Evolutionary conservation across 2,888 invertebrate genomes (phyloP).

Genomic region (Conomelus anceps): DNA sequence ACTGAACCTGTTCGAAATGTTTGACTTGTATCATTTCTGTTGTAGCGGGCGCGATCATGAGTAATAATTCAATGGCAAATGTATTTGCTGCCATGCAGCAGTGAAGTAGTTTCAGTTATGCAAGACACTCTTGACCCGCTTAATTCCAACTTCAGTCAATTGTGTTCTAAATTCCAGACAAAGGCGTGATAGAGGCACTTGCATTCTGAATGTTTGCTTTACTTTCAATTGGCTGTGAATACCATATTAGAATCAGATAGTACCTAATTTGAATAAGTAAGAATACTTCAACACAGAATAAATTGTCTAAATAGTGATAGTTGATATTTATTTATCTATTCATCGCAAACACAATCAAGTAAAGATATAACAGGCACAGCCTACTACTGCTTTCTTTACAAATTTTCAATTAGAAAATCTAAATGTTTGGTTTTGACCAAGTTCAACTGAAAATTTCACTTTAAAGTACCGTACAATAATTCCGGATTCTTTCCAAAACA

Average conservation of each 20-base stretch:
- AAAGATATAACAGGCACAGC: too few relatives aligned
- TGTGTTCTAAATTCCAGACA: neutral
- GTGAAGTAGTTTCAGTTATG: neutral
- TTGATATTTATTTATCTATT: too few relatives aligned
- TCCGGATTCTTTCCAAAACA: too few relatives aligned
- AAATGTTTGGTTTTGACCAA: too few relatives aligned
- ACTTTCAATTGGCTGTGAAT: neutral
- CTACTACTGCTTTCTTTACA: too few relatives aligned
- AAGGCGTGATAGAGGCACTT: neutral
- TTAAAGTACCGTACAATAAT: too few relatives aligned
- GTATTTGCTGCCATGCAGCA: neutral
- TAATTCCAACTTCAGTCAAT: neutral
- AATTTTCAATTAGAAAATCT: too few relatives aligned
- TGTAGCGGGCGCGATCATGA: neutral
- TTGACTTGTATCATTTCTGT: neutral
- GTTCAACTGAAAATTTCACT: too few relatives aligned
- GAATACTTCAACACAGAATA: too few relatives aligned
- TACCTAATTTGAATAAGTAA: neutral
- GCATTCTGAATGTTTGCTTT: neutral
- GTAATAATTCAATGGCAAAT: neutral
- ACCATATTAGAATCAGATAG: neutral
- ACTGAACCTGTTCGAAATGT: too few relatives aligned
- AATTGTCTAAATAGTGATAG: too few relatives aligned
- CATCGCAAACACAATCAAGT: too few relatives aligned
- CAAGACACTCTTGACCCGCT: neutral